Evolutionary conservation across 64 coral and sea anemone species (phyloP), one percentile per base, ranked within the genome.

Genomic region (Catalaphyllia jardinei): DNA sequence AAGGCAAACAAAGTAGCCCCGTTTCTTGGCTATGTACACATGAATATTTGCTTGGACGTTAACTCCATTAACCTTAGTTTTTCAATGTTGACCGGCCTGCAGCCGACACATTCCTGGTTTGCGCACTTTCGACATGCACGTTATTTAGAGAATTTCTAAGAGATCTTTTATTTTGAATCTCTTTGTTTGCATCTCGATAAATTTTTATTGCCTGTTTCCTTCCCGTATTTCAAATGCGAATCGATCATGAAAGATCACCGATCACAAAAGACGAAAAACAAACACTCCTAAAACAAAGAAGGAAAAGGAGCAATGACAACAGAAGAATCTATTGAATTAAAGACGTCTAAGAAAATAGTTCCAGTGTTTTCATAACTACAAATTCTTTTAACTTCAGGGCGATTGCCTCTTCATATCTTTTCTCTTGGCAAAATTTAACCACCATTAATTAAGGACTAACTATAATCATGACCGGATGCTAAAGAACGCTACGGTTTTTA

Each of bases 311-410:
- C 22, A 79, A 79, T 25, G 25, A 19, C 76, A 25, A 52, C 49
- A 24, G 35, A 59, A 79, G 65, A 79, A 79, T 55, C 55, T 54
- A 79, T 79, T 59, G 76, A n/a, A 79, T 55, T 24, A 79, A 79
- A 69, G 65, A 10, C 25, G 22, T 69, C n/a, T 11, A 69, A 25
- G 0, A 69, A 69, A 57, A 69, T n/a, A 69, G n/a, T n/a, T 0
- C 0, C 10, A 67, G 18, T 67, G 25, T n/a, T 69, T 24, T 5
- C 20, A n/a, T 10, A 69, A 69, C 25, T 25, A 69, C 25, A n/a
- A 69, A 69, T 8, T 69, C 54, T 7, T 57, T 12, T 0, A 57
- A 57, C 15, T 57, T 57, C 0, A 12, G 0, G 15, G 12, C 10
- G 54, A 57, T 57, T 57, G 54, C 6, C 54, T 57, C 54, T 57